Evolutionary conservation across 2,888 invertebrate genomes (phyloP).

Genomic region (Biston betularia): DNA sequence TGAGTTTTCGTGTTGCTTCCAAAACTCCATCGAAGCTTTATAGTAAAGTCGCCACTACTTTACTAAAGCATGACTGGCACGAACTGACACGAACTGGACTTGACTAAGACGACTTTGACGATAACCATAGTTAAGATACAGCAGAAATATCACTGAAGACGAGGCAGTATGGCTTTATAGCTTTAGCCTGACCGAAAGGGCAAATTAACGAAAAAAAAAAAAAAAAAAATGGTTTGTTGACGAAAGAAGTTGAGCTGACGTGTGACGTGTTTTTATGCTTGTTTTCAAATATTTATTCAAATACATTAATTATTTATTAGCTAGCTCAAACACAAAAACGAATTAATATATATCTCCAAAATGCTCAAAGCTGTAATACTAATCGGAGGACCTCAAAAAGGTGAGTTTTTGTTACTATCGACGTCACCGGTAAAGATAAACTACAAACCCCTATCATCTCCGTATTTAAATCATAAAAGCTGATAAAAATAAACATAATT

Average conservation of each 20-base stretch:
- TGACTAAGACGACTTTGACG: too few relatives aligned
- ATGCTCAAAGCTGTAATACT: constrained; percentile 96
- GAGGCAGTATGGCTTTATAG: too few relatives aligned
- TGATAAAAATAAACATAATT: constrained; percentile 1
- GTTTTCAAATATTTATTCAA: background rate
- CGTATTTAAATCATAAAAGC: background rate
- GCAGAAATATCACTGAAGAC: too few relatives aligned
- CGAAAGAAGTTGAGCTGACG: constrained; percentile 18
- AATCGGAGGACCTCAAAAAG: constrained; percentile 98
- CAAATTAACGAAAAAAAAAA: too few relatives aligned
- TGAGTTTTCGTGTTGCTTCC: too few relatives aligned
- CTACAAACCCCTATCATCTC: constrained; percentile 18
- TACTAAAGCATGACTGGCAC: too few relatives aligned
- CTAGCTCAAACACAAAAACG: background rate
- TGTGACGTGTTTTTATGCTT: constrained; percentile 1
- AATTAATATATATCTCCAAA: constrained; percentile 20
- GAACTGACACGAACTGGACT: too few relatives aligned
- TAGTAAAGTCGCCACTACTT: too few relatives aligned
- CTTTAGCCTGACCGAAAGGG: too few relatives aligned
- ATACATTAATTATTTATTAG: background rate
- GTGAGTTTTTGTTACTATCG: constrained; percentile 73
- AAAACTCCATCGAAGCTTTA: too few relatives aligned
- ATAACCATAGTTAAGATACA: too few relatives aligned
- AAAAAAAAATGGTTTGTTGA: constrained; percentile 31
- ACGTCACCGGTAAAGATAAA: constrained; percentile 62